Conservation (phyloP, 2,888 invertebrate species). For the Apamea anceps region DNA sequence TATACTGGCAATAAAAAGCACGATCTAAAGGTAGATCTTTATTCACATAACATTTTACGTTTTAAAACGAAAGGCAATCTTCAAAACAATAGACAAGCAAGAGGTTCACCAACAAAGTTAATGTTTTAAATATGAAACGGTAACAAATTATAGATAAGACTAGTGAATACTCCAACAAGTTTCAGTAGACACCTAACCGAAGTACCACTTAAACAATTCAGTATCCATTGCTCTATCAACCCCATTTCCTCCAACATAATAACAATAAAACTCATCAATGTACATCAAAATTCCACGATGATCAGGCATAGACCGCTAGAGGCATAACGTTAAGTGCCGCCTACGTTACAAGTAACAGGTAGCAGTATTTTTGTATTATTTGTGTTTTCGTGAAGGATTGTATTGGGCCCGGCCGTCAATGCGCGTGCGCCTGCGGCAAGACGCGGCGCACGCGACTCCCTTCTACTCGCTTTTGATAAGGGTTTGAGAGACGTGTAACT, state of each 20-base stretch:
- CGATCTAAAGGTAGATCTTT: neutral
- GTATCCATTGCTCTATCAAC: neutral
- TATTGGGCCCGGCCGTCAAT: constrained; percentile 60
- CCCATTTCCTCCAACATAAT: neutral
- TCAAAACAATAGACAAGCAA: neutral
- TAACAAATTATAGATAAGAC: neutral
- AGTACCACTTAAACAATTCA: neutral
- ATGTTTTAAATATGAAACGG: neutral
- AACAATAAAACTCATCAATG: constrained; percentile 17
- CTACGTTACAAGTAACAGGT: constrained; percentile 64
- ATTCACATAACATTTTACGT: neutral
- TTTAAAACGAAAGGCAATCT: neutral
- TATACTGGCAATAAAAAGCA: neutral
- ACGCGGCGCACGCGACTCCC: constrained; percentile 66
- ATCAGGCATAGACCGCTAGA: constrained; percentile 53
- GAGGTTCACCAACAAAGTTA: too few species aligned
- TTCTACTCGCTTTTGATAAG: constrained; percentile 54
- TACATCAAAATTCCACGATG: constrained; percentile 39
- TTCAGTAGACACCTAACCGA: neutral
- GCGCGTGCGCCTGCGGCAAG: constrained; percentile 59
- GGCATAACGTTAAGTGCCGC: constrained; percentile 63
- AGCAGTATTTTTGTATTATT: constrained; percentile 67
- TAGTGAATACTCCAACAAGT: neutral
- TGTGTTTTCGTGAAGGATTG: constrained; percentile 63
- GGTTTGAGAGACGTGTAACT: constrained; percentile 55